phyloP scores from a whole-genome alignment of 2,113 vertebrate species.

The Percina caprodes region DNA sequence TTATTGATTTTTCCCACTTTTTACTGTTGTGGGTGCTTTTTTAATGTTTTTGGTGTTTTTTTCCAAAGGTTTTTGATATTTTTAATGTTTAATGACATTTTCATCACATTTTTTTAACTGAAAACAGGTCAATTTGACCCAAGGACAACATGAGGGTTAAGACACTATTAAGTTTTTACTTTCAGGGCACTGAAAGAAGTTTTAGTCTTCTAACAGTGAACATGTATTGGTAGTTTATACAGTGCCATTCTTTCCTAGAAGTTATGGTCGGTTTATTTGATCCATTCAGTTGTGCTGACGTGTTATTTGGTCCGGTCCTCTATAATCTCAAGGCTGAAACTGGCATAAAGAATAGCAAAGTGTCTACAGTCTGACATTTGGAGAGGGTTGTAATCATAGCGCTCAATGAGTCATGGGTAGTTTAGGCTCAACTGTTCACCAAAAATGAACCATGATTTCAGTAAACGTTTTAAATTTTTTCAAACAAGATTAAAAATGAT shows the following conservation, averaged over 20 bases:
- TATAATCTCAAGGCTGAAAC: constrained; percentile 33
- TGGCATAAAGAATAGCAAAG: constrained; percentile 11
- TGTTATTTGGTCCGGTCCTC: constrained; percentile 10
- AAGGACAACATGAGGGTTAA: too few relatives aligned
- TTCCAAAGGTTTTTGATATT: too few relatives aligned
- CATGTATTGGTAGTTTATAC: constrained; percentile 40
- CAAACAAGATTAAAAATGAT: neutral
- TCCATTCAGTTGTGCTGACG: neutral
- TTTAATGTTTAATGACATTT: too few relatives aligned
- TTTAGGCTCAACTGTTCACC: constrained; percentile 12
- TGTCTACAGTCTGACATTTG: constrained; percentile 17
- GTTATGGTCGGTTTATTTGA: neutral
- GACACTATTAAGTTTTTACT: neutral
- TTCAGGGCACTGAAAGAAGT: neutral
- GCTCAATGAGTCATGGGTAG: neutral
- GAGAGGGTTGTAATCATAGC: constrained; percentile 25
- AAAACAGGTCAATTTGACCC: too few relatives aligned
- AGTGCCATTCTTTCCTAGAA: constrained; percentile 16
- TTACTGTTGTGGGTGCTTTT: too few relatives aligned
- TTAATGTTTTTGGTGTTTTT: too few relatives aligned
- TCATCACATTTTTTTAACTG: too few relatives aligned
- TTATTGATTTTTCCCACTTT: too few relatives aligned
- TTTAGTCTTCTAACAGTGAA: constrained; percentile 6
- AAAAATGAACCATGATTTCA: neutral
- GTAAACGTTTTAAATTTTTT: neutral